Percentiles rank a stretch among this genome's conserved stretches.
phyloP scores from a whole-genome alignment of 2,113 vertebrate species.

The Polyodon spathula region DNA sequence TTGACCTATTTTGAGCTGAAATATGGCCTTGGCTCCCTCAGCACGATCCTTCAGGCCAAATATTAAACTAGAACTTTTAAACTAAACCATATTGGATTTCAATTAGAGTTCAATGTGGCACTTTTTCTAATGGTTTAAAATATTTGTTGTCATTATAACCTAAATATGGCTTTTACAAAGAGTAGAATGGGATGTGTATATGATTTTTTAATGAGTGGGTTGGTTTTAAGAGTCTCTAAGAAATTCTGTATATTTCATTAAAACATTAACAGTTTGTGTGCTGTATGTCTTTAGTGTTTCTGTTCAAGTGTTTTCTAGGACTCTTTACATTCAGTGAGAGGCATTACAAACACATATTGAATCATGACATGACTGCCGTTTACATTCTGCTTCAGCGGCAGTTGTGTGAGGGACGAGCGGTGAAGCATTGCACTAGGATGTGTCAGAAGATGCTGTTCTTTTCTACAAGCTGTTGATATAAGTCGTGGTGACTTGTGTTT shows the following conservation, averaged over 20 bases:
- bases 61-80: constrained; percentile 23
- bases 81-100: constrained; percentile 19
- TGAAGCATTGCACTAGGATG: no score
- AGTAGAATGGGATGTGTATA: constrained; percentile 9
- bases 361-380: no score
- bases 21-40: constrained; percentile 31
- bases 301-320: neutral
- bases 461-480: no score
- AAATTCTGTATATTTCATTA: constrained; percentile 15
- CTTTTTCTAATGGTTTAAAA: constrained; percentile 18
- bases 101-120: constrained; percentile 19
- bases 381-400: no score
- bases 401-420: no score
- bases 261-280: neutral
- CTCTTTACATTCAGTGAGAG: no score
- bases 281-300: neutral
- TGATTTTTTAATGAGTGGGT: constrained; percentile 13
- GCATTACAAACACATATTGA: no score
- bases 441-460: no score
- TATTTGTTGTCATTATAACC: constrained; percentile 21
- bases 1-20: constrained; percentile 17
- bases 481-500: no score
- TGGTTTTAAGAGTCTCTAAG: constrained; percentile 12
- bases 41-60: constrained; percentile 17
- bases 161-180: constrained; percentile 22